Base-by-base conservation (phyloP, 2,797 vertebrate species). In the Protonibea diacanthus region DNA sequence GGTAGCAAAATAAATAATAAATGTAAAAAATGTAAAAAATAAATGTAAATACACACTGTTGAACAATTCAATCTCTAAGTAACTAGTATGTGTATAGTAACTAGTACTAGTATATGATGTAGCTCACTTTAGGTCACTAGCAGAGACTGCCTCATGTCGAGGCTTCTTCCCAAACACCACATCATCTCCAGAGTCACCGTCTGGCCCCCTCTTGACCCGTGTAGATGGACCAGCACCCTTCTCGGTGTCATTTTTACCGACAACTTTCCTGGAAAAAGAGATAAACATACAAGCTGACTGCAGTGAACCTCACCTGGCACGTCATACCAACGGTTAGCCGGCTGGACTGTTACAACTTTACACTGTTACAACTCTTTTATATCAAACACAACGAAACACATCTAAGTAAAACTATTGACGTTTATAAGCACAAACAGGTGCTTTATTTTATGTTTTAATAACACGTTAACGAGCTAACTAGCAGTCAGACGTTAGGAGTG, bases 121-220 rank as follows among this genome's bases (percentile, higher is more conserved):
- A 55, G 18, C 2, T 45, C 93, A 99, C 97, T 96, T 98, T 4
- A 96, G 52, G 73, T 99, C 98, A 76, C 95, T 97, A 0, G 95
- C 76, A 14, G 95, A 40, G 8, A 92, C 65, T 0, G 96, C 85
- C 21, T 98, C 97, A 38, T 96, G 67, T 68, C 95, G 97, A 3
- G 94, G 73, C 38, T 96, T 99, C 89, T 99, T 99, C 63, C 85
- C 95, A 44, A 96, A 95, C 83, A 94, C 62, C 1, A 90, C 81
- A 63, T 96, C 96, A 52, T 98, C 97, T 2, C 92, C 82, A 9
- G 73, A 89, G 25, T 96, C 95, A 1, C 89, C 63, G 20, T 97
- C 96, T 3, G 70, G 56, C 14, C 97, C 96, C 79, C 96, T 94
- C 84, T 98, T 98, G 12, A 5, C 45, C 63, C 88, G 93, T 0